Evolutionary conservation across 2,113 vertebrate species (phyloP).

Genomic region (Sarotherodon lohbergeri): DNA sequence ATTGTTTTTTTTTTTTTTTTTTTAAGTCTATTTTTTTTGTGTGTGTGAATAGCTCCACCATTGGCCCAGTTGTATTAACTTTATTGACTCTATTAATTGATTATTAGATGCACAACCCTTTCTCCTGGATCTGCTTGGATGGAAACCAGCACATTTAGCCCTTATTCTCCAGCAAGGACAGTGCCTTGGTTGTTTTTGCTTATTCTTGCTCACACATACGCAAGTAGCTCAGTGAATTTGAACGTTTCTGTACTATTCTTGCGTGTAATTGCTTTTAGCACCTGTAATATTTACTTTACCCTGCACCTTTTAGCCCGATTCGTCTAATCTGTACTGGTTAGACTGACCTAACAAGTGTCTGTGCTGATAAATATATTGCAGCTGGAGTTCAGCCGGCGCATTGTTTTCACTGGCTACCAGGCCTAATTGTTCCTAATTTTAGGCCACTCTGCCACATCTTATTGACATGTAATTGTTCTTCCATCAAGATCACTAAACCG

Average conservation of each 20-base stretch:
- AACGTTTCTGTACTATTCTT: background rate
- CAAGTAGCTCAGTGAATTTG: background rate
- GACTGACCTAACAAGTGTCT: background rate
- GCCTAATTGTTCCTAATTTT: conserved; percentile 61
- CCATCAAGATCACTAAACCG: conserved; percentile 8
- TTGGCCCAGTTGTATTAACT: background rate
- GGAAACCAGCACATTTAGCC: background rate
- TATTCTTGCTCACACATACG: background rate
- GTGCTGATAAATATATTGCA: conserved; percentile 39
- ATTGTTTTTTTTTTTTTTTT: background rate
- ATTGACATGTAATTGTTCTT: conserved; percentile 25
- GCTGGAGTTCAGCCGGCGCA: conserved; percentile 2
- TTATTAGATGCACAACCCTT: background rate
- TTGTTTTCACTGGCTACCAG: conserved; percentile 8
- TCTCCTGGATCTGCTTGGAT: background rate
- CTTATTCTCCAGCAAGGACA: background rate
- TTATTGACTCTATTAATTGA: conserved; percentile 20
- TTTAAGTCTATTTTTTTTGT: background rate
- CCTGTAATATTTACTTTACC: background rate
- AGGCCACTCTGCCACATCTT: conserved; percentile 14
- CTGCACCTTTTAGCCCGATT: conserved; percentile 2
- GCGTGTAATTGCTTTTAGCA: background rate
- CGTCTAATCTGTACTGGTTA: background rate
- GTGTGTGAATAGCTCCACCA: background rate
- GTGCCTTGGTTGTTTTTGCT: background rate